phyloP scores from a whole-genome alignment of 2,888 invertebrate genomes.

The Pinctada fucata region DNA sequence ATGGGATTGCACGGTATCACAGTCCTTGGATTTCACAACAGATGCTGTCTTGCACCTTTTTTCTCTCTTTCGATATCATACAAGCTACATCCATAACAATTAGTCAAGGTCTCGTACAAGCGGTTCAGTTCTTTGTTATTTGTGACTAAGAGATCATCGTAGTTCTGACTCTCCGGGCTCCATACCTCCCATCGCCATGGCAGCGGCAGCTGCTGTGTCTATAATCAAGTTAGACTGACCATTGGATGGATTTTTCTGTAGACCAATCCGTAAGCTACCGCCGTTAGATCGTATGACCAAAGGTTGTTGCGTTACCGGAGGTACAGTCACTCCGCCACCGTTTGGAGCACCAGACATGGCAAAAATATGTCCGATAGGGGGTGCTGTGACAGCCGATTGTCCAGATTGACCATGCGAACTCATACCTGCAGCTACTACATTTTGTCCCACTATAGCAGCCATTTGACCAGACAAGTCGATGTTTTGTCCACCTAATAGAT shows the following conservation, averaged over 20 bases:
- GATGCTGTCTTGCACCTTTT: too few species aligned
- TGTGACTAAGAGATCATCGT: neutral
- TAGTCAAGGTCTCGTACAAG: too few species aligned
- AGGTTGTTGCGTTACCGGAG: neutral
- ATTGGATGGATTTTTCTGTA: constrained; percentile 6
- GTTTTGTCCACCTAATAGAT: neutral
- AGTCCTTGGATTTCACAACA: too few species aligned
- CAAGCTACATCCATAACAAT: too few species aligned
- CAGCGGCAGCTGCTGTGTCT: constrained; percentile 13
- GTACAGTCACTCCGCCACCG: neutral
- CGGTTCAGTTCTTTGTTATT: too few species aligned
- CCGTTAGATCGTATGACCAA: constrained; percentile 21
- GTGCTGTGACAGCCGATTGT: neutral
- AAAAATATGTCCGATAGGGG: neutral
- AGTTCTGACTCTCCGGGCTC: neutral
- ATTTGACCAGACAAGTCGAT: neutral
- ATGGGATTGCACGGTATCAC: too few species aligned
- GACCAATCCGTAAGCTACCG: constrained; percentile 11
- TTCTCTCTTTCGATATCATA: too few species aligned
- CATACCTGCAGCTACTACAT: neutral
- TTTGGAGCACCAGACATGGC: neutral
- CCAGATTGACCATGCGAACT: neutral
- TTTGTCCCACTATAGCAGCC: neutral
- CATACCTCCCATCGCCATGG: neutral
- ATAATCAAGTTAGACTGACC: constrained; percentile 18